Base-by-base conservation (phyloP, 2,888 invertebrate species). In the Cheilosia scutellata region DNA sequence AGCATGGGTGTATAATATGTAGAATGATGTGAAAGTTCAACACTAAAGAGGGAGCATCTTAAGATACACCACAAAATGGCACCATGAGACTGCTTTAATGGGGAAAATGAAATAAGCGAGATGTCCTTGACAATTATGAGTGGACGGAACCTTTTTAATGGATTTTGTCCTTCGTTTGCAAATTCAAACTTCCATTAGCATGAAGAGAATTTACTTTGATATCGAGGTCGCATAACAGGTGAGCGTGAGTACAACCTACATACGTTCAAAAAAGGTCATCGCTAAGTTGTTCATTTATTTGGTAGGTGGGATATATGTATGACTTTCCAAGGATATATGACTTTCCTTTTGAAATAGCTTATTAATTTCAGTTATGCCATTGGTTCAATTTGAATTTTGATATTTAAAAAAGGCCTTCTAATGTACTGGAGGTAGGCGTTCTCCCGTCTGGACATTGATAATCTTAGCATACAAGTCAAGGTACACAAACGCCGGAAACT, bases 71-170 rank as follows among this genome's bases (percentile, higher is more conserved):
- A 58, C 78, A 74, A 74, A 80, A 66, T 53, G 60, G 29, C 68
- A 49, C 27, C 55, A 37, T 29, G 47, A 62, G 65, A 62, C 44
- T 47, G 49, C 53, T 72, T 75, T 57, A 57, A 47, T 37, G 49
- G 33, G 11, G 20, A 13, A 49, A 63, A 51, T 20, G 25, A 37
- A 63, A 78, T 68, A 68, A 70, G 70, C 51, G 62, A 53, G 58
- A 62, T 79, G 83, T 79, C 79, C 79, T 79, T 79, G 79, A 84
- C 70, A 75, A 74, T 79, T 75, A 9, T 20, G 74, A 78, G 68
- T 60, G 68, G 68, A 42, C 31, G 44, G 44, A 53, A 37, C 63
- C 57, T 63, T 75, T 70, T 70, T 84, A 79, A 75, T 84, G 75
- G 68, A 78, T 62, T 68, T 49, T 57, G 74, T 57, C 63, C 60